Conservation (phyloP, 2,888 invertebrate genomes). For the Diachrysia chrysitis region DNA sequence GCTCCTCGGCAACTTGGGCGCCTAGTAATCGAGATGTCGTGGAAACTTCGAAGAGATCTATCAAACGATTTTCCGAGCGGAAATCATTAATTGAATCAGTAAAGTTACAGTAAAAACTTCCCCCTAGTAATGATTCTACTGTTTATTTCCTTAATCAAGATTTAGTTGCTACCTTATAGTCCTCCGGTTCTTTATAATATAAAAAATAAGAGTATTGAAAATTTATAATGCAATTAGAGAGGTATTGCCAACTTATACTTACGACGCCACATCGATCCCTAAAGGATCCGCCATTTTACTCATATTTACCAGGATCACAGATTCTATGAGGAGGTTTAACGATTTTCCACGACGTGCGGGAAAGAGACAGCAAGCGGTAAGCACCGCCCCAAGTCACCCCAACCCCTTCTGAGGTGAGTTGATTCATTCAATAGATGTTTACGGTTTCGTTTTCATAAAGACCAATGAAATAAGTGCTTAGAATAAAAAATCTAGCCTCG, state of each 20-base stretch:
- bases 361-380: constrained; percentile 31
- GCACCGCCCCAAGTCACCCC: constrained; percentile 27
- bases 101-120: background rate
- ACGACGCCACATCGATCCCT: constrained; percentile 30
- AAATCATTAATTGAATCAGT: constrained; percentile 15
- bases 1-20: constrained; percentile 40
- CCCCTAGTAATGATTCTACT: background rate
- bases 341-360: constrained; percentile 58
- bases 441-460: background rate
- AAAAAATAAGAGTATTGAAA: too few species aligned
- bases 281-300: constrained; percentile 81
- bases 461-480: background rate
- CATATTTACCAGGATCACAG: constrained; percentile 72
- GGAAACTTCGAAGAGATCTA: constrained; percentile 74
- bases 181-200: too few species aligned
- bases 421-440: constrained; percentile 34
- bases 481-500: background rate
- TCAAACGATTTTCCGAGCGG: constrained; percentile 61
- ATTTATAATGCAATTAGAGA: background rate
- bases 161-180: background rate
- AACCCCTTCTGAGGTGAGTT: constrained; percentile 28
- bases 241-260: too few species aligned
- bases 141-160: background rate
- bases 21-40: constrained; percentile 78
- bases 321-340: constrained; percentile 60